Base-by-base conservation (phyloP, 2,888 invertebrate genomes). In the Galerucella pusilla region DNA sequence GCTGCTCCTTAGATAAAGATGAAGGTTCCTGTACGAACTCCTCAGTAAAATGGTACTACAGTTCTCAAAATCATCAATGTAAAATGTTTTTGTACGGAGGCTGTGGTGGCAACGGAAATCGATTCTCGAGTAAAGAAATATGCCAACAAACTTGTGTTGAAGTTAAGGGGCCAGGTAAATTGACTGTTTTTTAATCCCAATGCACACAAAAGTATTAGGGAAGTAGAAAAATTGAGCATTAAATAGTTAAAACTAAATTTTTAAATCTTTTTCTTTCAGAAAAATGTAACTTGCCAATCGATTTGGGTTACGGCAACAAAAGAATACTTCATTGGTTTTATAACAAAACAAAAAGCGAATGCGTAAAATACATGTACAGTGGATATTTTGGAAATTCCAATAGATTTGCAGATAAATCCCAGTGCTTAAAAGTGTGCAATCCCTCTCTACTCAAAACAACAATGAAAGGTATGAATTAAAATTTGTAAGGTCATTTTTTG, bases 321-420 rank as follows among this genome's bases (percentile, higher is more conserved):
- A 35, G 20, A 25, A 10, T 35, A 52, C 45, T 71, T 11, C n/a
- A 42, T 46, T 79, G 75, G 74, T 79, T 75, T 67, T 79, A 76
- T 59, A 60, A 75, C 68, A 65, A 65, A 66, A 52, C 66, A 0
- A 65, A 25, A 10, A 59, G 74, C 6, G 67, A 68, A 54, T 79
- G 79, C 45, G 12, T 65, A 4, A 73, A 76, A 60, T 75, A 61
- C 46, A 54, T 73, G 67, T 77, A 79, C 63, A 63, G 74, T 14
- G 79, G 79, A 6, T 77, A 76, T 57, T 20, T 42, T 12, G 79
- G 79, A 10, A 79, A 79, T 73, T 64, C 70, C 12, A 79, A 79
- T 25, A 73, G 76, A 70, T 79, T 79, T 54, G 7, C n/a, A 7
- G 73, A 64, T 0, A 74, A 77, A 63, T 11, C 54, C 2, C 75